These are phyloP conservation scores for Rhadinocentrus ornatus DNA, from an alignment of 2,797 vertebrate genomes.

Conservation along the genomic window DNA sequence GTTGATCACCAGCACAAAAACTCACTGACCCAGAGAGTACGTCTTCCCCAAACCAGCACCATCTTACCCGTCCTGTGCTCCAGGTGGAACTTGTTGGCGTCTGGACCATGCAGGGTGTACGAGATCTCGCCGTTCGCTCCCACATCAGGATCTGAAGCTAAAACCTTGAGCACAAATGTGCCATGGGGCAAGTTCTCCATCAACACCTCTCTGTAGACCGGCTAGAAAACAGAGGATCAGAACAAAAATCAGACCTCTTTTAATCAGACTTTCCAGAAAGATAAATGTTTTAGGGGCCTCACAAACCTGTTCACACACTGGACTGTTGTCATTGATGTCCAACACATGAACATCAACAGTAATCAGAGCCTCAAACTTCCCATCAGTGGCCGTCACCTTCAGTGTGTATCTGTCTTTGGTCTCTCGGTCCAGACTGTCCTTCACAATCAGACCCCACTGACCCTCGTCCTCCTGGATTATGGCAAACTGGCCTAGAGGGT, in stretches of 20 bases:
- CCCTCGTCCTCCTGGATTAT: slow-evolving; percentile 85
- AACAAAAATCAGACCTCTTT: slow-evolving; percentile 27
- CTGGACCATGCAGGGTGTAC: slow-evolving; percentile 91
- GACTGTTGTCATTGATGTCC: slow-evolving; percentile 97
- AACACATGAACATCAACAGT: slow-evolving; percentile 91
- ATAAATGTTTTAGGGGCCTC: not conserved
- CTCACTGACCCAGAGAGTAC: not conserved
- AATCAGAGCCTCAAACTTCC: slow-evolving; percentile 89
- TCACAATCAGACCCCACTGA: slow-evolving; percentile 90
- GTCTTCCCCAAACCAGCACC: slow-evolving; percentile 34
- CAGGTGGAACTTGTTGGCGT: slow-evolving; percentile 90
- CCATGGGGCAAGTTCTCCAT: slow-evolving; percentile 88
- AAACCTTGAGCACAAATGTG: slow-evolving; percentile 88
- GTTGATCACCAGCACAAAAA: slow-evolving; percentile 31
- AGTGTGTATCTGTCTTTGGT: slow-evolving; percentile 87
- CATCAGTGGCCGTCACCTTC: slow-evolving; percentile 91
- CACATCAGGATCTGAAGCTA: slow-evolving; percentile 88
- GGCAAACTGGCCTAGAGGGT: slow-evolving; percentile 89
- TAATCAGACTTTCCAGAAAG: not conserved
- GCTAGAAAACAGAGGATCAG: slow-evolving; percentile 72
- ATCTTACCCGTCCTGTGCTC: slow-evolving; percentile 89
- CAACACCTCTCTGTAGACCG: slow-evolving; percentile 89
- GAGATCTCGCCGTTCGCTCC: slow-evolving; percentile 93
- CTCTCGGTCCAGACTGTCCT: slow-evolving; percentile 91
- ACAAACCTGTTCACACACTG: slow-evolving; percentile 92